Percentiles rank a stretch among this genome's conserved stretches.
These are phyloP conservation scores for Thera obeliscata DNA, from an alignment of 2,888 invertebrate genomes.

Conservation along the genomic window DNA sequence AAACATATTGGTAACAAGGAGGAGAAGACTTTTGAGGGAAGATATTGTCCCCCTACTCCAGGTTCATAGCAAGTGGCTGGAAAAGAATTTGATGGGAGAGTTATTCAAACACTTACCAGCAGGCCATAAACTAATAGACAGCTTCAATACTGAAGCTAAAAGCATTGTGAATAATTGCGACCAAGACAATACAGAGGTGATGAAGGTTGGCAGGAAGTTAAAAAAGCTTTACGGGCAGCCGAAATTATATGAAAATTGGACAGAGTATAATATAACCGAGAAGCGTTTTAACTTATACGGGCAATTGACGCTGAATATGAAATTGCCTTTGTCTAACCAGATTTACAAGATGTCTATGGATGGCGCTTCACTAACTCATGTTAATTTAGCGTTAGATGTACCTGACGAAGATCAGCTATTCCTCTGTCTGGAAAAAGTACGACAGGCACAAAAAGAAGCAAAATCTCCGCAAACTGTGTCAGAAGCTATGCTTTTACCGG, in stretches of 20 bases:
- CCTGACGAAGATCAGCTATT: slow-evolving; percentile 53
- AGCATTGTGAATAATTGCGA: slow-evolving; percentile 49
- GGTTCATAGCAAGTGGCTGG: slow-evolving; percentile 90
- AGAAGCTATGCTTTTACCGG: slow-evolving; percentile 79
- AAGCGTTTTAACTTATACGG: slow-evolving; percentile 53
- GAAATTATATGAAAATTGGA: slow-evolving; percentile 60
- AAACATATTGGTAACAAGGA: slow-evolving; percentile 55
- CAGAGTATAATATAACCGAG: slow-evolving; percentile 57
- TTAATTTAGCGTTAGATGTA: slow-evolving; percentile 60
- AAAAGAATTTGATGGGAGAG: slow-evolving; percentile 84
- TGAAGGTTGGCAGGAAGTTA: slow-evolving; percentile 69
- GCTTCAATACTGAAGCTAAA: slow-evolving; percentile 48
- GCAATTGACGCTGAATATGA: slow-evolving; percentile 60
- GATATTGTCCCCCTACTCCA: slow-evolving; percentile 85
- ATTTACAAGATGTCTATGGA: slow-evolving; percentile 51
- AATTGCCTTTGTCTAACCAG: slow-evolving; percentile 63
- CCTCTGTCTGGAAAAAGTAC: slow-evolving; percentile 51
- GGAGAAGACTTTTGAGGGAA: slow-evolving; percentile 68
- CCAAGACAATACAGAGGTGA: slow-evolving; percentile 55
- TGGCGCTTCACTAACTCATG: slow-evolving; percentile 48
- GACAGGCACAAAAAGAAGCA: slow-evolving; percentile 39
- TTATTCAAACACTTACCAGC: slow-evolving; percentile 54
- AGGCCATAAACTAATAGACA: slow-evolving; percentile 42
- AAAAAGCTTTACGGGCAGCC: slow-evolving; percentile 72
- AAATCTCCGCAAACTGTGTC: slow-evolving; percentile 31